These are phyloP conservation scores for Catocala fraxini DNA, from an alignment of 2,888 invertebrate species.

Conservation along the genomic window DNA sequence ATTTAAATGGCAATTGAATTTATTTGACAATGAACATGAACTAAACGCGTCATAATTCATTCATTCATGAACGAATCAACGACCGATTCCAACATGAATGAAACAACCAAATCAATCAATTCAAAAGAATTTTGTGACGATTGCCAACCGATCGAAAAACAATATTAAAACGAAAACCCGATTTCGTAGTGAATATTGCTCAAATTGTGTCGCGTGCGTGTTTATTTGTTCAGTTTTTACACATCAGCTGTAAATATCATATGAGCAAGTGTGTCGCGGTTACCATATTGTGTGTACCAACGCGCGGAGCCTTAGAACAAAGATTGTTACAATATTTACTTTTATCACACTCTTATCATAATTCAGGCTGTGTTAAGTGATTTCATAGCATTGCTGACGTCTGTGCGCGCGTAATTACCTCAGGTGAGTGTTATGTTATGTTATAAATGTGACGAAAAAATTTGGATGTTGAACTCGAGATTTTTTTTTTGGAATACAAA, in stretches of 20 bases:
- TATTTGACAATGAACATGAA: conserved; percentile 6
- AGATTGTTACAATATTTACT: conserved; percentile 66
- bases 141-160: conserved; percentile 65
- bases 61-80: conserved; percentile 27
- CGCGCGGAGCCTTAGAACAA: conserved; percentile 59
- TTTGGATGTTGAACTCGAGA: conserved; percentile 30
- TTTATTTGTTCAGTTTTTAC: conserved; percentile 55
- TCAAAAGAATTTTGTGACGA: conserved; percentile 64
- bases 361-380: conserved; percentile 63
- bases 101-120: conserved; percentile 65
- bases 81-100: conserved; percentile 29
- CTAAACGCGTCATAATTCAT: conserved; percentile 22
- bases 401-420: conserved; percentile 58
- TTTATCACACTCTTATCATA: conserved; percentile 69
- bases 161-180: conserved; percentile 55
- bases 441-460: conserved; percentile 43
- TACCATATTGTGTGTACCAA: conserved; percentile 64
- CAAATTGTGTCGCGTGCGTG: conserved; percentile 56
- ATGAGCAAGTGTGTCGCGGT: conserved; percentile 62
- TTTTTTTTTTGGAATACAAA: conserved; percentile 30
- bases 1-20: not conserved
- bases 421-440: conserved; percentile 65
- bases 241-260: conserved; percentile 52
- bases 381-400: conserved; percentile 66
- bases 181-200: conserved; percentile 55